These are phyloP conservation scores for Hemichromis elongatus DNA, from an alignment of 2,113 vertebrate species.

Conservation along the genomic window DNA sequence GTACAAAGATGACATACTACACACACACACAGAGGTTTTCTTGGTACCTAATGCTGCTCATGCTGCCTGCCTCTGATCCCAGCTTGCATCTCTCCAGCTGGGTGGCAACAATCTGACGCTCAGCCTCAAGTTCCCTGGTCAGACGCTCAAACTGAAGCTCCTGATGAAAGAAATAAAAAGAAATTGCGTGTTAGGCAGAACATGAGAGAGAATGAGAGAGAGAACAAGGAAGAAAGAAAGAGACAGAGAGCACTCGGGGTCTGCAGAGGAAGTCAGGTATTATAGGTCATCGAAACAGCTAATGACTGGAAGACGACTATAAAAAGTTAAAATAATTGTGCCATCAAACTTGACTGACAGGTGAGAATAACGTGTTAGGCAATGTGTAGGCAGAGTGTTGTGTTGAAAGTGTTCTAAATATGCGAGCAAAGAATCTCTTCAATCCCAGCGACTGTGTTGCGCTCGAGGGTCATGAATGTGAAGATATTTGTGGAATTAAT, in stretches of 20 bases:
- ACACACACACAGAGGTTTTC: not conserved
- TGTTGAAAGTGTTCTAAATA: slow-evolving; percentile 10
- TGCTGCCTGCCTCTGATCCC: slow-evolving; percentile 93
- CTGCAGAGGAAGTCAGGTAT: not conserved
- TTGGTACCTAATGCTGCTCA: slow-evolving; percentile 96
- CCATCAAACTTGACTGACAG: slow-evolving; percentile 26
- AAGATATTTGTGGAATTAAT: not conserved
- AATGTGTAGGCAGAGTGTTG: not conserved
- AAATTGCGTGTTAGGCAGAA: not conserved
- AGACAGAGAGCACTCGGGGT: not conserved
- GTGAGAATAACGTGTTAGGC: not conserved
- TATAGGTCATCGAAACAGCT: not conserved
- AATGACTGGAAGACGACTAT: not conserved
- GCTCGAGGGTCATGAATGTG: not conserved
- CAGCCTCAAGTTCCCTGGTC: slow-evolving; percentile 95
- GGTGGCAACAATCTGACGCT: slow-evolving; percentile 94
- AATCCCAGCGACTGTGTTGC: not conserved
- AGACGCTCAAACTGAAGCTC: slow-evolving; percentile 97
- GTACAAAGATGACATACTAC: not conserved
- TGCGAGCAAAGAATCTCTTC: not conserved
- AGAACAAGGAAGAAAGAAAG: not conserved
- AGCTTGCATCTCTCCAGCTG: slow-evolving; percentile 98
- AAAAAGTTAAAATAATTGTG: slow-evolving; percentile 7
- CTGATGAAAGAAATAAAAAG: slow-evolving; percentile 69
- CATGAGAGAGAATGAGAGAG: not conserved